Evolutionary conservation across 2,113 vertebrate species (phyloP).

Genomic region (Scolopax mira): DNA sequence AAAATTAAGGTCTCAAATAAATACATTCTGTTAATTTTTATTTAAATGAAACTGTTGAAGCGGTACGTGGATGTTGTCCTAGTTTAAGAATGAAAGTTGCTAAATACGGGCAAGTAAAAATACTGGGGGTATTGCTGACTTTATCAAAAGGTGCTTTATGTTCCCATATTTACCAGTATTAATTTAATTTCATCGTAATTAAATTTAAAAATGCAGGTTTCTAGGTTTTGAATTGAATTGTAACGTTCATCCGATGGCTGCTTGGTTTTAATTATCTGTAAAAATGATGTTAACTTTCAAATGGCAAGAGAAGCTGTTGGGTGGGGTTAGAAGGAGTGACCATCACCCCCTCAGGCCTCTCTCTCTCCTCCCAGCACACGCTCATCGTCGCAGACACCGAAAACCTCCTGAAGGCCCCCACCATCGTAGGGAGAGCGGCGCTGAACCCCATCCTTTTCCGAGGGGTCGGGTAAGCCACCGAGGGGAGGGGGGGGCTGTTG

Average conservation of each 20-base stretch:
- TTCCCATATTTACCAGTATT: neutral
- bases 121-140: neutral
- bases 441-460: conserved; percentile 92
- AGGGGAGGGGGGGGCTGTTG: neutral
- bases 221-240: neutral
- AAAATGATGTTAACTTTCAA: neutral
- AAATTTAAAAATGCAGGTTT: neutral
- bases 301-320: neutral
- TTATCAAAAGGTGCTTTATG: neutral
- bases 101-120: neutral
- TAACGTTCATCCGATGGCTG: accelerated
- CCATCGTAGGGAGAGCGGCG: conserved; percentile 87
- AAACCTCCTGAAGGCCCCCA: conserved; percentile 94
- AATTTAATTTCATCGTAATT: neutral
- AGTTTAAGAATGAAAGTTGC: neutral
- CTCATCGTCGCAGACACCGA: conserved; percentile 91
- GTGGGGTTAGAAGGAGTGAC: neutral
- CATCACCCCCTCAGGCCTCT: accelerated
- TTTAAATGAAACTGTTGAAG: neutral
- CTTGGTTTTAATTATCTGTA: neutral
- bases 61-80: accelerated
- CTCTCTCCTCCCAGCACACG: conserved; percentile 79
- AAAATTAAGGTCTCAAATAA: neutral
- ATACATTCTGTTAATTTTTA: neutral
- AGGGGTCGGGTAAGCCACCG: conserved; percentile 89